phyloP scores from a whole-genome alignment of 2,888 invertebrate genomes.

The Tubulanus polymorphus region DNA sequence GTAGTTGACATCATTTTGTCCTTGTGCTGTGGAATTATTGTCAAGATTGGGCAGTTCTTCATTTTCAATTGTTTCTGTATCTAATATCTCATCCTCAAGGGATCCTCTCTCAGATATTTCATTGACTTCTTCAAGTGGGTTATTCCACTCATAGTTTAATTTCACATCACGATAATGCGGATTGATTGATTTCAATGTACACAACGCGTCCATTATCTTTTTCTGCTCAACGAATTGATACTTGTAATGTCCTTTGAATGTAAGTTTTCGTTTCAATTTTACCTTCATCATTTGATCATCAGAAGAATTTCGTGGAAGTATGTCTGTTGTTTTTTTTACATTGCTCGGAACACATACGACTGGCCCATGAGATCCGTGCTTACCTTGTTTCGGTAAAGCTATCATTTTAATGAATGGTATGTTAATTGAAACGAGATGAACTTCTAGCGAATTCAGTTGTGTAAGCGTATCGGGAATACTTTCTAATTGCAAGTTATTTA shows the following conservation, averaged over 20 bases:
- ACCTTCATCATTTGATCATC: neutral
- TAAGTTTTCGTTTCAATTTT: slow-evolving; percentile 10
- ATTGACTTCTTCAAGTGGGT: too few relatives aligned
- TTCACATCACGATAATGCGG: slow-evolving; percentile 6
- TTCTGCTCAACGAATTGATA: slow-evolving; percentile 3
- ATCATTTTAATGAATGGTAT: slow-evolving; percentile 8
- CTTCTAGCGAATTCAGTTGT: neutral
- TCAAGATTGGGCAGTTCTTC: too few relatives aligned
- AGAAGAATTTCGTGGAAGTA: neutral
- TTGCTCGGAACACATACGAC: neutral
- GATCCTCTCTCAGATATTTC: too few relatives aligned
- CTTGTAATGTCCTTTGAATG: slow-evolving; percentile 7
- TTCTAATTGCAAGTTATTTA: slow-evolving; percentile 7
- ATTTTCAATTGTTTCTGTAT: too few relatives aligned
- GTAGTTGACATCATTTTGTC: too few relatives aligned
- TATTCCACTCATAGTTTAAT: slow-evolving; percentile 5
- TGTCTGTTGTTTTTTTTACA: neutral
- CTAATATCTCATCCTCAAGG: too few relatives aligned
- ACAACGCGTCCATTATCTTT: slow-evolving; percentile 3
- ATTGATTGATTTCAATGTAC: slow-evolving; percentile 7
- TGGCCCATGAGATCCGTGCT: neutral
- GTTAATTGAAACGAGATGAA: neutral
- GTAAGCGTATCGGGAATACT: slow-evolving; percentile 15
- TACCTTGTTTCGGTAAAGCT: slow-evolving; percentile 4
- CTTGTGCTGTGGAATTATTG: too few relatives aligned